Evolutionary conservation across 2,888 invertebrate genomes (phyloP), one percentile per base, ranked within the genome.

Genomic region (Criorhina ranunculi): DNA sequence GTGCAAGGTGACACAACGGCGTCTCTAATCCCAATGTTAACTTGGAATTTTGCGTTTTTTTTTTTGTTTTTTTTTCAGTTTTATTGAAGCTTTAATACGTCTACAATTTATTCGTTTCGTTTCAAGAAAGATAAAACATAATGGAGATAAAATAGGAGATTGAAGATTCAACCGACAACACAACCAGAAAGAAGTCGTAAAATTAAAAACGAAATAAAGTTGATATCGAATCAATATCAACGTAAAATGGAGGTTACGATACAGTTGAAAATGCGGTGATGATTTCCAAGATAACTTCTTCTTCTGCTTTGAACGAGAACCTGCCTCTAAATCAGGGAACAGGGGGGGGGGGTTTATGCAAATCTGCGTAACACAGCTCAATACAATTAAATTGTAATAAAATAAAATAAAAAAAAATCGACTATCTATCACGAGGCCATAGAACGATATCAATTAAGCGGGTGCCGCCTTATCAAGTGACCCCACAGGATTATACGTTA

Each of bases 1-100:
- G 53, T 35, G 12, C 51, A 46, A 77, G 70, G 77, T 75, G 85
- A 85, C 85, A 85, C 51, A 75, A 72, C 72, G 70, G 53, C 72
- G 55, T 31, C 57, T 66, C 55, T 66, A 64, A 55, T 59, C 59
- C 55, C 57, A 79, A 70, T 75, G 64, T 40, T 51, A 70, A 66
- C 75, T 85, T 55, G 37, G 42, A 70, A 57, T 70, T 76, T 77
- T 40, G 62, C 78, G 69, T 69, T 66, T 29, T 51, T 79, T 46
- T 72, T 70, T 60, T 33, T 51, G 19, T 12, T 49, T 64, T 59
- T 49, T 31, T 60, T 67, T 51, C 51, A 17, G 53, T 49, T 70
- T 64, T 64, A 75, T 66, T 44, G 57, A 24, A 33, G 31, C 40
- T 76, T 79, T 78, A 62, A 78, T 73, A 46, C 73, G 78, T 57